Evolutionary conservation across 2,113 vertebrate genomes (phyloP).

Genomic region (Gavia stellata): DNA sequence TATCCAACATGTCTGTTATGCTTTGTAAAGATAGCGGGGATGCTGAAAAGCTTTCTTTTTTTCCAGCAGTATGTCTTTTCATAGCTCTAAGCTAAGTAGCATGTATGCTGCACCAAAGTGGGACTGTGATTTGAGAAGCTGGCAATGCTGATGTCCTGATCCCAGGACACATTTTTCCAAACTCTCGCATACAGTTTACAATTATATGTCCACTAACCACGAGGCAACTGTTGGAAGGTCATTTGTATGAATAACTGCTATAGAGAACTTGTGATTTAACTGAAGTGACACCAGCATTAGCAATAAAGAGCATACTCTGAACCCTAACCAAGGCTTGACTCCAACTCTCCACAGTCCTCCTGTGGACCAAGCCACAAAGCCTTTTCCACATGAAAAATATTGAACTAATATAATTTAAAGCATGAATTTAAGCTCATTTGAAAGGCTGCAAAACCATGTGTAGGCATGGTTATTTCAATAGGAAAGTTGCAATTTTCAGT

Average conservation of each 20-base stretch:
- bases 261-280: neutral
- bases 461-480: neutral
- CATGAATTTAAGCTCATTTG: slow-evolving; percentile 12
- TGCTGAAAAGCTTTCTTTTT: neutral
- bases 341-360: neutral
- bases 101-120: neutral
- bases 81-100: neutral
- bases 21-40: neutral
- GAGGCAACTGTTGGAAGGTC: neutral
- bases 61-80: neutral
- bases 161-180: neutral
- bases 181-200: neutral
- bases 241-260: neutral
- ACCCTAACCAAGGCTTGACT: neutral
- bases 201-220: accelerated
- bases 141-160: neutral
- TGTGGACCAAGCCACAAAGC: neutral
- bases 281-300: neutral
- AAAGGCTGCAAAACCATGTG: neutral
- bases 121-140: neutral
- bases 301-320: neutral
- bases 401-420: neutral
- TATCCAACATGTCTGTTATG: accelerated
- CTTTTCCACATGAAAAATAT: neutral
- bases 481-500: neutral